phyloP scores from a whole-genome alignment of 2,113 vertebrate species.

The Gymnogyps californianus region DNA sequence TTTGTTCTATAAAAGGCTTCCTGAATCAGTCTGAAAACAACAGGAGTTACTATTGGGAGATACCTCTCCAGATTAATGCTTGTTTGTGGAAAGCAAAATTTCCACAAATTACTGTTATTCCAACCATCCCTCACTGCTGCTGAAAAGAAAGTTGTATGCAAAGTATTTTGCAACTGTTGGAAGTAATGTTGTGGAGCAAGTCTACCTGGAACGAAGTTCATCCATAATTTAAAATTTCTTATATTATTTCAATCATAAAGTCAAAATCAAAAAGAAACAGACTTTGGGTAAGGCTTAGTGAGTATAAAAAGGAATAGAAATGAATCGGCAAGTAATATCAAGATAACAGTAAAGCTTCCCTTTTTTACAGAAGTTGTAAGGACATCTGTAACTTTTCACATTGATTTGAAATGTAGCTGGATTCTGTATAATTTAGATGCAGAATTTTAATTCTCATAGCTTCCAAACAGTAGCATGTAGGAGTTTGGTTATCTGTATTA shows the following conservation, averaged over 20 bases:
- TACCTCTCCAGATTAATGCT: neutral
- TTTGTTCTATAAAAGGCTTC: neutral
- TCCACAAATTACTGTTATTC: neutral
- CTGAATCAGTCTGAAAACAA: neutral
- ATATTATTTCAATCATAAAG: neutral
- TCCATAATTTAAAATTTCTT: neutral
- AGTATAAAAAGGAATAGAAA: neutral
- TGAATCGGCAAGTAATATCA: neutral
- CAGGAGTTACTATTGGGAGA: neutral
- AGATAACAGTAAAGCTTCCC: neutral
- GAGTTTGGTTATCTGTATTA: neutral
- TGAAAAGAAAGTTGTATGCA: neutral
- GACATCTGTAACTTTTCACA: neutral
- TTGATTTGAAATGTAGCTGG: neutral
- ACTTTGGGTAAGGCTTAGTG: neutral
- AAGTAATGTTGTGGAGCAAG: neutral
- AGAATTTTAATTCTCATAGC: neutral
- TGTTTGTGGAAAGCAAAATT: neutral
- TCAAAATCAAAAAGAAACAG: neutral
- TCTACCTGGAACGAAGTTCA: neutral
- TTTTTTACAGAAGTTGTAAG: neutral
- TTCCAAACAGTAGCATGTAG: neutral
- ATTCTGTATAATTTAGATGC: neutral
- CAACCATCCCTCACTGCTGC: neutral
- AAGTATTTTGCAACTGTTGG: neutral